Evolutionary conservation across 1,140 invertebrate species (phyloP), one percentile per base, ranked within the genome.

Genomic region (Anoplophora glabripennis): DNA sequence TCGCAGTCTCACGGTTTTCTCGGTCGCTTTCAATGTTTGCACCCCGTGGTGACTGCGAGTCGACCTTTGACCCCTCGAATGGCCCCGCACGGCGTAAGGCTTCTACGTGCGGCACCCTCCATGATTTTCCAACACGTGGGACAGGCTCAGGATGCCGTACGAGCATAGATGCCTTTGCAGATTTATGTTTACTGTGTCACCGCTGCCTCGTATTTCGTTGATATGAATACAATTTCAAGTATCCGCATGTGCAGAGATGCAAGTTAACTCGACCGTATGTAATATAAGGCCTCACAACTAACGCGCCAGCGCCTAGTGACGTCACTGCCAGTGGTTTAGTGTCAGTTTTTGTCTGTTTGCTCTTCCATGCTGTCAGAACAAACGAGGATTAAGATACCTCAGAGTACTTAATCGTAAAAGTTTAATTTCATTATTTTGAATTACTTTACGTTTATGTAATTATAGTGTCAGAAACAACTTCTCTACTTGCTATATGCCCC

Each of bases 181-280:
- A 56, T 56, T 56, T 56, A 56, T 56, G 53, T 28, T 56, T 56
- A 56, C 53, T 18, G 38, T 38, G 53, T 21, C 53, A 14, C 53
- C 40, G 34, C 15, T 46, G 35, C 37, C 33, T 57, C 44, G 55
- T 57, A 48, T 57, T 48, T 47, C 49, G 40, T 49, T 36, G 44
- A 57, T 40, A 40, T 49, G 41, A 36, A 49, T 33, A 7, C 21
- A 2, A 28, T 3, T 28, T 28, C 21, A 28, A 12, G n/a, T 41
- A 41, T 5, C 11, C 1, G 14, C 15, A 44, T 15, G 7, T 12
- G 21, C 21, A 28, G 21, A 28, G 21, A 28, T 28, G 21, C 21
- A 28, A 28, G 21, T 28, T 5, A 5, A 28, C 5, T 28, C 21
- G 3, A 28, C 21, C 5, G 3, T 28, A n/a, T n/a, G n/a, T n/a